These are phyloP conservation scores for Axis porcinus DNA, from an alignment of 2,113 vertebrate genomes.

Conservation along the genomic window DNA sequence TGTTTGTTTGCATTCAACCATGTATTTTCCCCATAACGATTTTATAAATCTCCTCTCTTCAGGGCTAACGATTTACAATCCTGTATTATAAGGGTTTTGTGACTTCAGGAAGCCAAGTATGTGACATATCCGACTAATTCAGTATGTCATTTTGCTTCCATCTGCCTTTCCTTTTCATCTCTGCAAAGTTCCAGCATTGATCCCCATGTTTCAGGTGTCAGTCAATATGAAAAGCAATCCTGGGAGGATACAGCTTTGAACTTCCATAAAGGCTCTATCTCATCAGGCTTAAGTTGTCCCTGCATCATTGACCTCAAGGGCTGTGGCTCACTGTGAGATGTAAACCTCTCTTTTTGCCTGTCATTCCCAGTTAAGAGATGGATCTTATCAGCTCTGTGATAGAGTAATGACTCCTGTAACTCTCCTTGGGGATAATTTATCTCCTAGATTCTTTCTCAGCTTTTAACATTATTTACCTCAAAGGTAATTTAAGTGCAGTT, in stretches of 20 bases:
- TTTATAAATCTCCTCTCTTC: not conserved
- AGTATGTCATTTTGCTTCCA: constrained; percentile 46
- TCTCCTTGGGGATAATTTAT: constrained; percentile 28
- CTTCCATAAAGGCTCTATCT: constrained; percentile 68
- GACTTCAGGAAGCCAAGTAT: constrained; percentile 18
- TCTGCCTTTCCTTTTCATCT: constrained; percentile 66
- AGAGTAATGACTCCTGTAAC: constrained; percentile 29
- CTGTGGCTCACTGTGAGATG: constrained; percentile 56
- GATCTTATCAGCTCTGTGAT: constrained; percentile 60
- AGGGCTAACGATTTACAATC: not conserved
- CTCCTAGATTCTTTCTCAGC: not conserved
- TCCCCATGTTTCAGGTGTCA: constrained; percentile 67
- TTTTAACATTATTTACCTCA: constrained; percentile 22
- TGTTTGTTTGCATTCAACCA: not conserved
- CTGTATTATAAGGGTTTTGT: constrained; percentile 1
- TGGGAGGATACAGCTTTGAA: constrained; percentile 75
- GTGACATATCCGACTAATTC: constrained; percentile 53
- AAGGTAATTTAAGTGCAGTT: not conserved
- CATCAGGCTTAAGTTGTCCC: constrained; percentile 63
- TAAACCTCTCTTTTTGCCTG: constrained; percentile 56
- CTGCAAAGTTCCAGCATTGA: constrained; percentile 52
- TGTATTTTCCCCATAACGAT: not conserved
- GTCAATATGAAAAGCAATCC: constrained; percentile 77
- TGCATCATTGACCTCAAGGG: constrained; percentile 67
- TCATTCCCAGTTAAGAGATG: constrained; percentile 50